Percentiles rank a stretch among this genome's conserved stretches.
Evolutionary conservation across 2,888 invertebrate species (phyloP).

Genomic region (Drosophila colorata): DNA sequence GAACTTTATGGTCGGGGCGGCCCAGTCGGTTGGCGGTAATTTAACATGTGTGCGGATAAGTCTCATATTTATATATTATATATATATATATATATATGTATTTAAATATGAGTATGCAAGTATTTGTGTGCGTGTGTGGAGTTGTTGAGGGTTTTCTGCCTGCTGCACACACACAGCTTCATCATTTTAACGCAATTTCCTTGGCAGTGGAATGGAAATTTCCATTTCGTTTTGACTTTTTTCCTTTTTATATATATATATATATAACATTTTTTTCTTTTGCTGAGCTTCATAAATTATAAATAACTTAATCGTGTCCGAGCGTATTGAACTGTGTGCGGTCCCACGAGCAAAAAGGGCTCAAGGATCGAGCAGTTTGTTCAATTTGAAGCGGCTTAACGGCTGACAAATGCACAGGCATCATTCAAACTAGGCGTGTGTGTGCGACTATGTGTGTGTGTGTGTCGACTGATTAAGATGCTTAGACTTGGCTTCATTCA

Average conservation of each 20-base stretch:
- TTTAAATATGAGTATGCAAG: not conserved
- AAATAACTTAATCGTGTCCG: slow-evolving; percentile 77
- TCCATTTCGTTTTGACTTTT: slow-evolving; percentile 51
- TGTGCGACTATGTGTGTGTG: slow-evolving; percentile 27
- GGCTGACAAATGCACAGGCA: slow-evolving; percentile 65
- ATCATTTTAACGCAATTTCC: slow-evolving; percentile 74
- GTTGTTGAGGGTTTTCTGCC: slow-evolving; percentile 21
- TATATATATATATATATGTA: not conserved
- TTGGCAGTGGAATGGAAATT: slow-evolving; percentile 68
- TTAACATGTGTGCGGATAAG: slow-evolving; percentile 44
- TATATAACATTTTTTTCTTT: slow-evolving; percentile 9
- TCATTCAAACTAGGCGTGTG: slow-evolving; percentile 34
- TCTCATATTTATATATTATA: not conserved
- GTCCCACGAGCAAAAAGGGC: slow-evolving; percentile 34
- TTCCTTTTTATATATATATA: slow-evolving; percentile 8
- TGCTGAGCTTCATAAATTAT: slow-evolving; percentile 66
- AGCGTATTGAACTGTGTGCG: slow-evolving; percentile 72
- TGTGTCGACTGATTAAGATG: slow-evolving; percentile 69
- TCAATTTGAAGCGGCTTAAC: slow-evolving; percentile 56
- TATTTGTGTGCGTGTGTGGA: slow-evolving; percentile 11
- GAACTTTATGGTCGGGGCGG: slow-evolving; percentile 23
- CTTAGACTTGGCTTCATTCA: slow-evolving; percentile 73
- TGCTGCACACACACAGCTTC: slow-evolving; percentile 42
- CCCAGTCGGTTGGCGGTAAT: slow-evolving; percentile 8
- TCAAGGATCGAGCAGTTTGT: slow-evolving; percentile 48